Base-by-base conservation (phyloP, 2,888 invertebrate species). In the Noctuana brunneofusca region DNA sequence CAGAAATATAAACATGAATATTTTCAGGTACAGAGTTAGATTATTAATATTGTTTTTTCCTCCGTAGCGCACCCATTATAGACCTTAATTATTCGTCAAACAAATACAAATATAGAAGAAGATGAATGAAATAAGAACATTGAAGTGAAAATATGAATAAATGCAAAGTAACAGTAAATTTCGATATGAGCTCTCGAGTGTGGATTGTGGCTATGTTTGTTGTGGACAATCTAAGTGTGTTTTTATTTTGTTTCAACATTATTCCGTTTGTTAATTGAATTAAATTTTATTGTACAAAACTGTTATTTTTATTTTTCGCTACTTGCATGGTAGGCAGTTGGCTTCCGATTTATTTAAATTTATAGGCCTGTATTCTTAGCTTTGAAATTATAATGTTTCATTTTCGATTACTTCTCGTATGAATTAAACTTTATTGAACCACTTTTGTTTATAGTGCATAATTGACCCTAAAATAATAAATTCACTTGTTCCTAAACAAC, bases 41-140 rank as follows among this genome's bases (percentile, higher is more conserved):
- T 54, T 8, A 55, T 62, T 55, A 49, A 55, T 60, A 30, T 30
- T 38, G 9, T 68, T 81, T 79, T 86, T 88, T 86, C 75, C 77
- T 87, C 80, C 86, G 78, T 90, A 90, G 90, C 86, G 90, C 90
- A 83, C 89, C 89, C 84, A 83, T 83, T 72, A 81, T 91, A 86
- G 87, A 87, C 81, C 76, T 86, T 72, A 79, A 80, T 71, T 85
- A 84, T 80, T 74, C 82, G 70, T 73, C 82, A 82, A 90, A 87
- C 82, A 90, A 83, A 87, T 89, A 81, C 87, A 89, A 87, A 82
- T 87, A 84, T 82, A 83, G 86, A 80, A 86, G 87, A 84, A 87
- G 89, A 84, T 76, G 71, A 73, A 70, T 71, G 68, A 64, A 66
- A 69, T 68, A 65, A 64, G 60, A 69, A 71, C 65, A 56, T 65